A percentile compares a stretch with the other conserved stretches of the same genome.
phyloP scores from a whole-genome alignment of 2,113 vertebrate genomes.

The Xiphias gladius region DNA sequence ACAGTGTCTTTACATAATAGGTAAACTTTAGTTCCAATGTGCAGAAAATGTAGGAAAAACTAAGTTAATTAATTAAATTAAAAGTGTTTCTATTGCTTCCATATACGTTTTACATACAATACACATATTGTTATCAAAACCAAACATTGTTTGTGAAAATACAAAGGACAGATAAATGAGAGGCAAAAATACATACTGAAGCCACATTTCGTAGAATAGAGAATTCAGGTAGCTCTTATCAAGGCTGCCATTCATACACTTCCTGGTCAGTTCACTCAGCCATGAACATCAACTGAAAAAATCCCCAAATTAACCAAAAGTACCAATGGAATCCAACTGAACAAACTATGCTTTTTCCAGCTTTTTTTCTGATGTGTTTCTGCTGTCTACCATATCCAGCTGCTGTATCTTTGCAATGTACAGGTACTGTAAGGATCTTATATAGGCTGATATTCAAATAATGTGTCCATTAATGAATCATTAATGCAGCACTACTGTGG shows the following conservation, averaged over 20 bases:
- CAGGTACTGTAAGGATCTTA: background rate
- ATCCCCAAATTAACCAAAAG: background rate
- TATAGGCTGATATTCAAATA: constrained; percentile 33
- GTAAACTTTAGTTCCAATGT: too few species aligned
- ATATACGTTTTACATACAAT: background rate
- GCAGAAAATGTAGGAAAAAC: background rate
- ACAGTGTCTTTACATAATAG: too few species aligned
- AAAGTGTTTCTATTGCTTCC: background rate
- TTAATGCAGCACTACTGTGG: constrained; percentile 38
- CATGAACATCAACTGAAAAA: background rate
- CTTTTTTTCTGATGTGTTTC: background rate
- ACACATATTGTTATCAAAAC: background rate
- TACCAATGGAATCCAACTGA: background rate
- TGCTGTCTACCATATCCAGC: background rate
- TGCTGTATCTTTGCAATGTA: background rate
- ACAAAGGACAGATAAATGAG: background rate
- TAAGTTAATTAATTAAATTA: background rate
- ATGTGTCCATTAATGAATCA: constrained; percentile 58
- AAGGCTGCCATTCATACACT: background rate
- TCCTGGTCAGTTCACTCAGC: background rate
- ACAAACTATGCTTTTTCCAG: background rate
- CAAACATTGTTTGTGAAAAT: background rate
- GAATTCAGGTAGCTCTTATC: background rate
- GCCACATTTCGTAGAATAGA: background rate
- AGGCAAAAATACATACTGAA: background rate